These are phyloP conservation scores for Oncorhynchus clarkii DNA, from an alignment of 2,113 vertebrate genomes.

Conservation along the genomic window DNA sequence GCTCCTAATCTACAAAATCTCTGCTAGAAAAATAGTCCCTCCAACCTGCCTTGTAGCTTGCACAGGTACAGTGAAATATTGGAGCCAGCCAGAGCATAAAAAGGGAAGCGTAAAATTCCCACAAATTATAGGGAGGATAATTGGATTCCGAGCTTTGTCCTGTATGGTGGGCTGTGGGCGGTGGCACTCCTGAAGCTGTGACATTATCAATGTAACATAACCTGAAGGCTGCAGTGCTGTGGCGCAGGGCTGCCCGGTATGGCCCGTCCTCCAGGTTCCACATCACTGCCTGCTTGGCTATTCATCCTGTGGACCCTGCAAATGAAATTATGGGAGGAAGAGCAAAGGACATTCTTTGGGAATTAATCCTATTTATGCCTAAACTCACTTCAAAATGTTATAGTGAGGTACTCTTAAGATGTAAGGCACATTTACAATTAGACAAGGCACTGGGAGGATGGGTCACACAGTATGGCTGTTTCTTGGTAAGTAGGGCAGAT, in stretches of 20 bases:
- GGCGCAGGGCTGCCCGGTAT: conserved; percentile 54
- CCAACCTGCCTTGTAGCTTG: neutral
- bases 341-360: conserved; percentile 79
- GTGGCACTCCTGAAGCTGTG: conserved; percentile 38
- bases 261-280: conserved; percentile 68
- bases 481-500: conserved; percentile 35
- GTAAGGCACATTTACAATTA: conserved; percentile 71
- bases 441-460: conserved; percentile 54
- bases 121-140: conserved; percentile 66
- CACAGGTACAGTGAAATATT: conserved; percentile 21
- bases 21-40: neutral
- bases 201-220: conserved; percentile 78
- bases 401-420: conserved; percentile 63
- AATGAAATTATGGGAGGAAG: conserved; percentile 79
- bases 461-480: conserved; percentile 40
- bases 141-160: conserved; percentile 66
- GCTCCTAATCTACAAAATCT: neutral
- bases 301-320: conserved; percentile 75
- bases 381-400: conserved; percentile 71
- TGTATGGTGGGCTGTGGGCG: conserved; percentile 47
- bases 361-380: conserved; percentile 79
- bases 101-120: conserved; percentile 55
- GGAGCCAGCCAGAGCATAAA: conserved; percentile 28
- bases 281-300: conserved; percentile 73
- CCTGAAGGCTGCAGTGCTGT: conserved; percentile 64